Evolutionary conservation across 2,113 vertebrate genomes (phyloP).

Genomic region (Platycercus adscitus): DNA sequence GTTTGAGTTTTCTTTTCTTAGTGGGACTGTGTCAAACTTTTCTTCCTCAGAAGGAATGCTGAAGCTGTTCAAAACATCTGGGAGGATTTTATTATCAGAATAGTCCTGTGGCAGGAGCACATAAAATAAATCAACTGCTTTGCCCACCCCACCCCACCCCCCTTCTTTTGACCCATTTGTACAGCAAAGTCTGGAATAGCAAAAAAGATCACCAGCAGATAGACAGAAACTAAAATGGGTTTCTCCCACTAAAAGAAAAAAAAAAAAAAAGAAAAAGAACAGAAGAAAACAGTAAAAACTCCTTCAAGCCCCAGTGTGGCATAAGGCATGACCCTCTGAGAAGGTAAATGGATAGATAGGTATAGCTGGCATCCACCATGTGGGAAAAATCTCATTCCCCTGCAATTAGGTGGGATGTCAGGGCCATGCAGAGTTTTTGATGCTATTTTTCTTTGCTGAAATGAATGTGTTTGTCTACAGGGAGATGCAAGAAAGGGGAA

Average conservation of each 20-base stretch:
- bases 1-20: background rate
- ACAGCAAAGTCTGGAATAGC: background rate
- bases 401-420: background rate
- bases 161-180: background rate
- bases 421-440: background rate
- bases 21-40: background rate
- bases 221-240: background rate
- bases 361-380: background rate
- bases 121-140: background rate
- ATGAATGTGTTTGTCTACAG: slow-evolving; percentile 8
- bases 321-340: background rate
- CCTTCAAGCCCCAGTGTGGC: fast-evolving
- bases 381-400: background rate
- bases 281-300: background rate
- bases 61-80: background rate
- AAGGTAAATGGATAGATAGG: background rate
- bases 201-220: background rate
- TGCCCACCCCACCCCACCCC: background rate
- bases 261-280: background rate
- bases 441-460: slow-evolving; percentile 41
- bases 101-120: background rate
- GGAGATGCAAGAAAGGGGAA: background rate
- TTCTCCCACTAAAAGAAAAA: background rate
- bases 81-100: background rate
- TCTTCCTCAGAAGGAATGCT: background rate